A percentile compares a stretch with the other conserved stretches of the same genome.
phyloP scores from a whole-genome alignment of 2,888 invertebrate species.

The Chloroclystis v-ata region DNA sequence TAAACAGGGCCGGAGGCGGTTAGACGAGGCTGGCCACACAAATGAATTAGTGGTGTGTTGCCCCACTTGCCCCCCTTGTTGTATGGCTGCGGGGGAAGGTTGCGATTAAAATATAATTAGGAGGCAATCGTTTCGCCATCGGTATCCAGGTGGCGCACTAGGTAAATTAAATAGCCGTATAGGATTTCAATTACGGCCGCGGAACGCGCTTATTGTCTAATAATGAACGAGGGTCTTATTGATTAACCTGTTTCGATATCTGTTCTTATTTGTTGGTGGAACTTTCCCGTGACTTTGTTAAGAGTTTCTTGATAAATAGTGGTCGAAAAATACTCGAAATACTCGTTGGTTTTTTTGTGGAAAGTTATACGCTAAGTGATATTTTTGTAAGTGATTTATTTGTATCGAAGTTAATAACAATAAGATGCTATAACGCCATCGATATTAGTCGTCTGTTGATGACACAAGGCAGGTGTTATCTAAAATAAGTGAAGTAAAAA shows the following conservation, averaged over 20 bases:
- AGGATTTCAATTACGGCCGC: slow-evolving; percentile 68
- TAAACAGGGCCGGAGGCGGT: slow-evolving; percentile 61
- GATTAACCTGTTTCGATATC: slow-evolving; percentile 44
- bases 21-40: slow-evolving; percentile 61
- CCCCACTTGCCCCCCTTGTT: slow-evolving; percentile 31
- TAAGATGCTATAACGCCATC: too few species aligned
- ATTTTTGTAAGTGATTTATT: too few species aligned
- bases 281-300: too few species aligned
- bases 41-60: slow-evolving; percentile 66
- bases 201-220: slow-evolving; percentile 68
- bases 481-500: too few species aligned
- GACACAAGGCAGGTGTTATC: too few species aligned
- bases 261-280: too few species aligned
- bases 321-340: too few species aligned
- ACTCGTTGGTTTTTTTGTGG: too few species aligned
- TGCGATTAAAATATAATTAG: slow-evolving; percentile 78
- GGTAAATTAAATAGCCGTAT: slow-evolving; percentile 74
- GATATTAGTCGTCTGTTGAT: too few species aligned
- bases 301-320: too few species aligned
- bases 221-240: slow-evolving; percentile 63
- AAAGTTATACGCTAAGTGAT: too few species aligned
- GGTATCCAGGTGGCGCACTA: slow-evolving; percentile 72
- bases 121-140: slow-evolving; percentile 76
- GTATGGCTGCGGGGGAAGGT: slow-evolving; percentile 34
- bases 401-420: too few species aligned